These are phyloP conservation scores for Apis dorsata DNA, from an alignment of 1,140 invertebrate species.

Conservation along the genomic window DNA sequence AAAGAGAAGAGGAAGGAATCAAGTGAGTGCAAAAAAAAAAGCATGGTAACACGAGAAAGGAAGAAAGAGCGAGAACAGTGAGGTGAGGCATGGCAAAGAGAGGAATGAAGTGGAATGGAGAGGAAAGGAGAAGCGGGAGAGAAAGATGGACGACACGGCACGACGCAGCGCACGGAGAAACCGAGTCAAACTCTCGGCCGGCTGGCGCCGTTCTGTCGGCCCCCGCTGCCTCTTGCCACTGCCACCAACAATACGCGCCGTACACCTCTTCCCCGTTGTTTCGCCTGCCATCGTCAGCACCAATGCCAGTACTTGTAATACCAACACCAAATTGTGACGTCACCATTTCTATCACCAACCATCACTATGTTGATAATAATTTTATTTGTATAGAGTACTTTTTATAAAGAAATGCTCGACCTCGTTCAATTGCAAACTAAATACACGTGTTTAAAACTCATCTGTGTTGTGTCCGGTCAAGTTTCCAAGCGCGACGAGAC, in stretches of 20 bases:
- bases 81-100: neutral
- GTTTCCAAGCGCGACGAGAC: constrained; percentile 23
- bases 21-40: constrained; percentile 24
- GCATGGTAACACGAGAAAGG: neutral
- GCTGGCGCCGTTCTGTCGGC: constrained; percentile 76
- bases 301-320: constrained; percentile 34
- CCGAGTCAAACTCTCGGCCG: constrained; percentile 67
- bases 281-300: constrained; percentile 38
- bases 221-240: constrained; percentile 66
- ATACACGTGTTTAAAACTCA: neutral
- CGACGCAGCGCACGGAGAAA: constrained; percentile 38
- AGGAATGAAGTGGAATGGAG: neutral
- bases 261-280: constrained; percentile 42
- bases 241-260: constrained; percentile 68
- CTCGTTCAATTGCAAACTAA: constrained; percentile 21
- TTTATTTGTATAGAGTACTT: constrained; percentile 15
- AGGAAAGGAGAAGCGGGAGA: constrained; percentile 18
- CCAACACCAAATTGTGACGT: neutral
- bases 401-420: constrained; percentile 30
- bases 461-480: constrained; percentile 37
- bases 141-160: constrained; percentile 41
- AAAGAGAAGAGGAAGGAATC: constrained; percentile 35
- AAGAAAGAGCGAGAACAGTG: constrained; percentile 3
- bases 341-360: constrained; percentile 9
- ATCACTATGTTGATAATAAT: constrained; percentile 4